Percentiles rank a stretch among this genome's conserved stretches.
phyloP scores from a whole-genome alignment of 2,888 invertebrate genomes.

The Drosophila pegasa region DNA sequence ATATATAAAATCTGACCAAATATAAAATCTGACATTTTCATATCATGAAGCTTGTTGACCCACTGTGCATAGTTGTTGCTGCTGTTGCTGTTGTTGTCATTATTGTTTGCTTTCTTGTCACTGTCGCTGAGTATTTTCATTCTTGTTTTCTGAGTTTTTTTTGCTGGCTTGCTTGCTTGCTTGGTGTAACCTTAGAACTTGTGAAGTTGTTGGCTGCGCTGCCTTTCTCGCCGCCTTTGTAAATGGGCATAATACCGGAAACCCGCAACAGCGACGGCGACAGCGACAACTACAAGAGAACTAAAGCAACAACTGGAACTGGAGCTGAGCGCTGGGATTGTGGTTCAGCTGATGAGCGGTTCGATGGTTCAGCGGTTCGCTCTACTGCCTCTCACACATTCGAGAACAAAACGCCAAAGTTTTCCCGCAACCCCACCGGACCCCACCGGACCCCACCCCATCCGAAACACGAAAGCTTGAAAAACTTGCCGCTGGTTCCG shows the following conservation, averaged over 20 bases:
- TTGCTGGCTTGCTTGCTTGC: too few relatives aligned
- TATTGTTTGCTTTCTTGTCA: conserved; percentile 27
- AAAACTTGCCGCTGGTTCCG: conserved; percentile 68
- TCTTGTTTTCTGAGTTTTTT: conserved; percentile 40
- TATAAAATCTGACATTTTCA: background rate
- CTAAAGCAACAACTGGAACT: conserved; percentile 43
- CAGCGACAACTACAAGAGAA: conserved; percentile 33
- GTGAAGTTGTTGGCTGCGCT: conserved; percentile 62
- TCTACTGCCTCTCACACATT: conserved; percentile 61
- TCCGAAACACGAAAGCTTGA: conserved; percentile 13
- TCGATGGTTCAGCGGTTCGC: conserved; percentile 54
- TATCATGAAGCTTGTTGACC: background rate
- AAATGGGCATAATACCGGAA: conserved; percentile 81
- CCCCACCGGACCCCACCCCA: too few relatives aligned
- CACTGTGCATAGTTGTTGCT: conserved; percentile 30
- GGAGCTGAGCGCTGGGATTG: conserved; percentile 71
- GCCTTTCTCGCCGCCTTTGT: conserved; percentile 70
- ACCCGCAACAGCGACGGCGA: conserved; percentile 64
- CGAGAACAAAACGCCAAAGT: conserved; percentile 60
- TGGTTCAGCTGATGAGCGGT: conserved; percentile 47
- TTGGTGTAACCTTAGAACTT: conserved; percentile 74
- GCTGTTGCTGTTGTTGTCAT: conserved; percentile 20
- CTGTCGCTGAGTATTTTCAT: conserved; percentile 51
- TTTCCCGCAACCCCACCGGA: too few relatives aligned
- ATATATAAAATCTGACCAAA: background rate